These are phyloP conservation scores for Lithodes maja DNA, from an alignment of 2,888 invertebrate species.

Conservation along the genomic window DNA sequence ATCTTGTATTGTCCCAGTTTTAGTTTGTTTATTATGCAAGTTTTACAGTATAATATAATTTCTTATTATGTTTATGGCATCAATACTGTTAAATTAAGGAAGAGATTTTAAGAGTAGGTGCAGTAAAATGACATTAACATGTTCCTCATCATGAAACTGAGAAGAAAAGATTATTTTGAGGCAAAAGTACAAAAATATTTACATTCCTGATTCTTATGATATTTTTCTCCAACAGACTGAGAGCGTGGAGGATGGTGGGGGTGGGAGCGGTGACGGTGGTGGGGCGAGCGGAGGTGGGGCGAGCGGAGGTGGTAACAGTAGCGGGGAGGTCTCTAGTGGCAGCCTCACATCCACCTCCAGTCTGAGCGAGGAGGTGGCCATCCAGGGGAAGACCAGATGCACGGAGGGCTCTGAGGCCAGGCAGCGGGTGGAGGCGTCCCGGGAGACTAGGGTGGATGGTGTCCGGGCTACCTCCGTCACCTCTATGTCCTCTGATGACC, in stretches of 20 bases:
- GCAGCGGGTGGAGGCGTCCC: background rate
- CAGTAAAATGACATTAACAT: too few species aligned
- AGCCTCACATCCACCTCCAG: constrained; percentile 48
- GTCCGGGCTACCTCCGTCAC: background rate
- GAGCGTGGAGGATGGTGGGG: constrained; percentile 63
- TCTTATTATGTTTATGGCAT: too few species aligned
- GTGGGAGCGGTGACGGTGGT: constrained; percentile 38
- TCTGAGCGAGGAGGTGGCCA: constrained; percentile 1
- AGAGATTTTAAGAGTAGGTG: too few species aligned
- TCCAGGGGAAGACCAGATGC: background rate
- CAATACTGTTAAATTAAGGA: too few species aligned
- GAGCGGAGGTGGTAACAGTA: constrained; percentile 27
- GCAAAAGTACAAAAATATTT: too few species aligned
- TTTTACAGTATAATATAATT: too few species aligned
- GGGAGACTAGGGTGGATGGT: background rate
- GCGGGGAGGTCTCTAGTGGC: constrained; percentile 36
- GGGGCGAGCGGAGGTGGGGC: constrained; percentile 48
- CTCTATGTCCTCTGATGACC: constrained; percentile 2
- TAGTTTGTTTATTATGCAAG: too few species aligned
- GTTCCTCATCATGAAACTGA: too few species aligned
- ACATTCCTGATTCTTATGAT: too few species aligned
- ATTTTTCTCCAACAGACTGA: constrained; percentile 36
- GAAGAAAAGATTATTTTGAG: too few species aligned
- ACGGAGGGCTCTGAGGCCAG: background rate
- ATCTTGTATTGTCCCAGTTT: too few species aligned